Evolutionary conservation across 2,797 vertebrate genomes (phyloP), one percentile per base, ranked within the genome.

Genomic region (Acanthurus leucopareius): DNA sequence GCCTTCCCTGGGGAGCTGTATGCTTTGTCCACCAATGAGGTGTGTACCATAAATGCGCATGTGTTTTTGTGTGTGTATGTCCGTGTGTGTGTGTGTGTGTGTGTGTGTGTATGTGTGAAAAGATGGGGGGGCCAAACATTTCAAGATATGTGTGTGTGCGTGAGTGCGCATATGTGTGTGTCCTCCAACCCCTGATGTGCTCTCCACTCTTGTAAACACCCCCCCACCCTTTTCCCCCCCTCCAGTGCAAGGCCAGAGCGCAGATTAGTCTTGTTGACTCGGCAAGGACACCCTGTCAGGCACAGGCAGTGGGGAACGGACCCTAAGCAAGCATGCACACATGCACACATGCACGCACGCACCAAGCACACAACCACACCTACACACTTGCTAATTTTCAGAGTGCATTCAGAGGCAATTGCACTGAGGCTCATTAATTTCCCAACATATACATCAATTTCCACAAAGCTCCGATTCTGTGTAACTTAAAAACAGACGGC

Each of bases 261-360:
- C 88, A 94, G 92, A 95, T 95, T 94, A 93, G 93, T 94, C 93
- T 94, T 95, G 93, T 95, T 94, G 95, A 95, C 92, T 94, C 86
- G 84, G 90, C 94, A 95, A 95, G 94, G 94, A 95, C 94, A 91
- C 87, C 88, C 93, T 94, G 94, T 94, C 91, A 93, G 87, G 90
- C 89, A 71, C 80, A 88, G 88, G 84, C 90, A 88, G 90, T 19
- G 75, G 75, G 79, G 80, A 88, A 80, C 60, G 35, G 85, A 88
- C 85, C 84, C 90, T 69, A 75, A 85, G 77, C 79, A 56, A 22
- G 58, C 79, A 66, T 42, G 53, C 77, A 47, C 8, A n/a, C 86
- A 73, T 52, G 44, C 74, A 51, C 56, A 72, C 87, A 71, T 56
- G 32, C 77, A 49, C 53, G 32, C 77, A 49, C 53, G 25, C 74